These are phyloP conservation scores for Thelaira solivaga DNA, from an alignment of 2,888 invertebrate species.

Conservation along the genomic window DNA sequence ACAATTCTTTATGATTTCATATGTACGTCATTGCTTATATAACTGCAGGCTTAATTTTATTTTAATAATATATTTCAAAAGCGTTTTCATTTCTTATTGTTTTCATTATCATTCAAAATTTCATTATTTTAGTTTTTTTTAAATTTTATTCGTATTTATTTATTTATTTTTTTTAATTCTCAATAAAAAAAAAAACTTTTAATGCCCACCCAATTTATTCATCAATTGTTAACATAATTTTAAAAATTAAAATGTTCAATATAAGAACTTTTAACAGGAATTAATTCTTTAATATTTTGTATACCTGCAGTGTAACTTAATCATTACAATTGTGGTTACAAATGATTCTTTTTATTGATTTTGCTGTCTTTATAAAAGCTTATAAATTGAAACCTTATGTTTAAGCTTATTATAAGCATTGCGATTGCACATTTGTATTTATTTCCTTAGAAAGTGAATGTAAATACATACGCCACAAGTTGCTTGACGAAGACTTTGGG, in stretches of 20 bases:
- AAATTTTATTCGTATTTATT: too few relatives aligned
- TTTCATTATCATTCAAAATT: background rate
- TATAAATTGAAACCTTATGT: constrained; percentile 1
- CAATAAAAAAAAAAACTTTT: too few relatives aligned
- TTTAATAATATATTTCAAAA: constrained; percentile 37
- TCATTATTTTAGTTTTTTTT: too few relatives aligned
- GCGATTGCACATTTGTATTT: constrained; percentile 7
- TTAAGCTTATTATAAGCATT: background rate
- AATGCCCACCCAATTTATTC: too few relatives aligned
- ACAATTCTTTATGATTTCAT: background rate
- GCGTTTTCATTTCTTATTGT: background rate
- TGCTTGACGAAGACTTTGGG: too few relatives aligned
- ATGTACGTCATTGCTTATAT: constrained; percentile 46
- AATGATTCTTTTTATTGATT: background rate
- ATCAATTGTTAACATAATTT: too few relatives aligned
- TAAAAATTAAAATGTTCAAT: too few relatives aligned
- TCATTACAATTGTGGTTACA: background rate
- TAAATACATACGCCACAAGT: background rate
- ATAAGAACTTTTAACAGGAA: background rate
- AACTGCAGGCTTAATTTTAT: constrained; percentile 8
- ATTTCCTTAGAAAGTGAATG: constrained; percentile 16
- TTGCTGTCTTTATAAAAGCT: too few relatives aligned
- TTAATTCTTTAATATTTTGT: background rate
- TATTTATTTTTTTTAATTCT: too few relatives aligned
- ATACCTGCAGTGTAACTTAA: too few relatives aligned